phyloP scores from a whole-genome alignment of 2,888 invertebrate species.

The Euplagia quadripunctaria region DNA sequence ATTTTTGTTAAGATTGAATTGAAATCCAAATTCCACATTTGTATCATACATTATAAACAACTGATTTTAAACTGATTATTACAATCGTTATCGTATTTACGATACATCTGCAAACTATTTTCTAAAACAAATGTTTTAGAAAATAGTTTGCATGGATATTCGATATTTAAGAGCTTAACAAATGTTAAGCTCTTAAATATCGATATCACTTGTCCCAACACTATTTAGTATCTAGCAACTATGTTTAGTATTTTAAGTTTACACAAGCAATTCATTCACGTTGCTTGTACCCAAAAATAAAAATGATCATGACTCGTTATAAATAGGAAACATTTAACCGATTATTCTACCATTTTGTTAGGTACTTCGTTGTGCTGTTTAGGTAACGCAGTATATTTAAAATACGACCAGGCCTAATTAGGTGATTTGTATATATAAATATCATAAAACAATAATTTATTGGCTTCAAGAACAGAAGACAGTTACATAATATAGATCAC shows the following conservation, averaged over 20 bases:
- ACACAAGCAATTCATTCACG: constrained; percentile 68
- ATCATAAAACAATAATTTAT: too few relatives aligned
- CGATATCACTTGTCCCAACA: constrained; percentile 39
- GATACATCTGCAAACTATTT: neutral
- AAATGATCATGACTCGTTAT: constrained; percentile 61
- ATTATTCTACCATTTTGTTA: constrained; percentile 36
- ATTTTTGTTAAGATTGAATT: neutral
- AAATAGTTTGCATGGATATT: too few relatives aligned
- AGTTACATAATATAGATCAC: too few relatives aligned
- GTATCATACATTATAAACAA: too few relatives aligned
- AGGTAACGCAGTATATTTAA: constrained; percentile 17
- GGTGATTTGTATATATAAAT: constrained; percentile 15
- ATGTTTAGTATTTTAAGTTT: constrained; percentile 72
- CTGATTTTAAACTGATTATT: too few relatives aligned
- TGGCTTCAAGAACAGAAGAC: too few relatives aligned
- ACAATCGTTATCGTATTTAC: too few relatives aligned
- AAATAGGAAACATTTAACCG: constrained; percentile 49
- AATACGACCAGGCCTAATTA: constrained; percentile 25
- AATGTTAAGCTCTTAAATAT: neutral
- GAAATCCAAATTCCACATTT: too few relatives aligned
- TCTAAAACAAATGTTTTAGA: too few relatives aligned
- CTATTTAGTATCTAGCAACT: constrained; percentile 47
- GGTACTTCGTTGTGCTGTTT: constrained; percentile 36
- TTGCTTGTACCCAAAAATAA: constrained; percentile 57
- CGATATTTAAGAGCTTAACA: too few relatives aligned